Conservation (phyloP, 2,888 invertebrate genomes). For the Myopa tessellatipennis region DNA sequence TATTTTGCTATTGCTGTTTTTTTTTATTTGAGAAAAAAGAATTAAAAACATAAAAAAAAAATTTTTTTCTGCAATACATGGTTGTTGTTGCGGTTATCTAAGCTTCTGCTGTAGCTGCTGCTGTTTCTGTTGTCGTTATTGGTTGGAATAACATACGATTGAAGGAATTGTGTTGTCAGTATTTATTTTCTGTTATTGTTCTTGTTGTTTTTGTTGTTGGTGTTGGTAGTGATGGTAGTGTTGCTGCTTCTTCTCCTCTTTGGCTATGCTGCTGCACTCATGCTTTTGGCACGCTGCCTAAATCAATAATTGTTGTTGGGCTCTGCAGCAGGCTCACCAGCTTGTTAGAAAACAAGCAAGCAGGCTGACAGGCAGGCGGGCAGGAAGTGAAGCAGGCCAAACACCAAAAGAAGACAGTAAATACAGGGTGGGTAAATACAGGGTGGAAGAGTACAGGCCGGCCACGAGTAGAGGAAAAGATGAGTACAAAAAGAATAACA, state of each 20-base stretch:
- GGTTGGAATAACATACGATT: background rate
- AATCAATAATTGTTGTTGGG: conserved; percentile 48
- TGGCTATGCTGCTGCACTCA: conserved; percentile 20
- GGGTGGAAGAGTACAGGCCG: too few species aligned
- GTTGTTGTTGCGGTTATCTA: conserved; percentile 14
- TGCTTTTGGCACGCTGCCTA: conserved; percentile 52
- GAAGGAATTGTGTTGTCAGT: background rate
- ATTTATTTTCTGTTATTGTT: conserved; percentile 7
- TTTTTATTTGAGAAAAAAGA: background rate
- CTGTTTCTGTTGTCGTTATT: background rate
- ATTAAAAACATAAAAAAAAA: background rate
- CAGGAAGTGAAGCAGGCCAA: too few species aligned
- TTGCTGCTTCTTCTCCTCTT: background rate
- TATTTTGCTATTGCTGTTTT: background rate
- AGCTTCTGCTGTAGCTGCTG: background rate
- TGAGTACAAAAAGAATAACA: too few species aligned
- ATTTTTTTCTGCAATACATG: background rate
- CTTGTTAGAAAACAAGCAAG: conserved; percentile 23
- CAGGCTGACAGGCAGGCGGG: background rate
- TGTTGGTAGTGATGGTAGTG: conserved; percentile 6
- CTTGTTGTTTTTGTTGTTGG: background rate
- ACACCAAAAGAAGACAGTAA: background rate
- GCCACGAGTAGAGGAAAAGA: too few species aligned
- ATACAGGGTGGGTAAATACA: too few species aligned
- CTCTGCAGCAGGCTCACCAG: conserved; percentile 16